Percentiles rank a stretch among this genome's conserved stretches.
phyloP scores from a whole-genome alignment of 2,113 vertebrate genomes.

The Malurus cyaneus region DNA sequence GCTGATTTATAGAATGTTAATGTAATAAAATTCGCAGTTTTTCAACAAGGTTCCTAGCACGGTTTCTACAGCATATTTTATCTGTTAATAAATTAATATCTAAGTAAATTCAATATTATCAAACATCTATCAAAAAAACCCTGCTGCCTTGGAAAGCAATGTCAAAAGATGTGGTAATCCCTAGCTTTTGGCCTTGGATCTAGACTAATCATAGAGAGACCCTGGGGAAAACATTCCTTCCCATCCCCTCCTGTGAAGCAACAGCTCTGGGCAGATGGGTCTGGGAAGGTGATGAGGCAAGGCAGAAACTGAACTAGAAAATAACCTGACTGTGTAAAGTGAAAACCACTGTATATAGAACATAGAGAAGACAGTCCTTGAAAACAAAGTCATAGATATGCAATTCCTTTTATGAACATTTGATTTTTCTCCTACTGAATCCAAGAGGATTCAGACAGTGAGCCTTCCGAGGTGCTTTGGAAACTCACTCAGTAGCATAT shows the following conservation, averaged over 20 bases:
- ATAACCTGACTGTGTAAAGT: not conserved
- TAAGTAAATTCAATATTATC: not conserved
- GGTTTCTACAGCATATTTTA: not conserved
- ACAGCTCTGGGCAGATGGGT: not conserved
- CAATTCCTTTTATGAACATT: not conserved
- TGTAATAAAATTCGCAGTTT: not conserved
- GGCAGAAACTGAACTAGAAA: not conserved
- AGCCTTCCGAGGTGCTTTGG: not conserved
- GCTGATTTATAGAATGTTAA: not conserved
- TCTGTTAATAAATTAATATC: not conserved
- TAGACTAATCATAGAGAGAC: not conserved
- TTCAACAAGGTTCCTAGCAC: not conserved
- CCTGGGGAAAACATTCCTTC: not conserved
- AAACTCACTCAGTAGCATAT: not conserved
- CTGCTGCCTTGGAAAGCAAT: not conserved
- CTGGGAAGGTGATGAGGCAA: not conserved
- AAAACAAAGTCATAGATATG: not conserved
- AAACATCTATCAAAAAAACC: not conserved
- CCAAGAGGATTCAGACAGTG: not conserved
- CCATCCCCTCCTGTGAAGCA: not conserved
- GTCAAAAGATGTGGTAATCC: not conserved
- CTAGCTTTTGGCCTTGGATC: not conserved
- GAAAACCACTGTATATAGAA: not conserved
- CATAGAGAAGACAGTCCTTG: not conserved
- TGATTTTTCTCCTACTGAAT: not conserved